Evolutionary conservation across 2,888 invertebrate genomes (phyloP), one percentile per base, ranked within the genome.

Genomic region (Cataglyphis cursor): DNA sequence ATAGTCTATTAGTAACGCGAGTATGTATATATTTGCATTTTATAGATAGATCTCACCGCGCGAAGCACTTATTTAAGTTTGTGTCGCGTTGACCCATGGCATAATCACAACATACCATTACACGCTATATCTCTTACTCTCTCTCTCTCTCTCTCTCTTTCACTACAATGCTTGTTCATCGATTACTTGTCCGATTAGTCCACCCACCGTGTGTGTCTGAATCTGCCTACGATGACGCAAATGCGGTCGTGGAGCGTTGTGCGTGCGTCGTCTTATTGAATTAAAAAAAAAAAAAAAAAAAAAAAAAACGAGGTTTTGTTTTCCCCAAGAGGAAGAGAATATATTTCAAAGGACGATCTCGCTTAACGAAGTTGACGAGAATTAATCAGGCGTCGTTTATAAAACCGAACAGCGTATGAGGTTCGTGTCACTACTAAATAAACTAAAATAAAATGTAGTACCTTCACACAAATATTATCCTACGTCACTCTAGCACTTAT

Each of bases 121-220:
- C 21, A 24, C 54, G n/a, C 64, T 24, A 35, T 72, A 57, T 59
- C 57, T 68, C 51, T 41, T 9, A 9, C 15, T 44, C 15, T 44
- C 44, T 44, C 44, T 15, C 44, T 15, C 44, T 15, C 18, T 48
- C 48, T 51, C 15, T 51, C n/a, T 51, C n/a, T 51, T 8, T 48
- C 48, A 21, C 44, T 59, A 78, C 59, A 78, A 78, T 44, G 59
- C 57, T 44, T 12, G 78, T 59, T 59, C 78, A 78, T 78, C 78
- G 78, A 78, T 78, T 78, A 61, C 41, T 70, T 48, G 59, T 65
- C 78, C 78, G 78, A 78, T 78, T 70, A 70, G 59, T 78, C 72
- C 78, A 76, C 65, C 76, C 54, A 78, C 59, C 72, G 59, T 78
- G 59, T 78, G 59, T 59, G 59, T n/a, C 70, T 72, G 78, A 78